Evolutionary conservation across 2,797 vertebrate species (phyloP).

Genomic region (Cuniculus paca): DNA sequence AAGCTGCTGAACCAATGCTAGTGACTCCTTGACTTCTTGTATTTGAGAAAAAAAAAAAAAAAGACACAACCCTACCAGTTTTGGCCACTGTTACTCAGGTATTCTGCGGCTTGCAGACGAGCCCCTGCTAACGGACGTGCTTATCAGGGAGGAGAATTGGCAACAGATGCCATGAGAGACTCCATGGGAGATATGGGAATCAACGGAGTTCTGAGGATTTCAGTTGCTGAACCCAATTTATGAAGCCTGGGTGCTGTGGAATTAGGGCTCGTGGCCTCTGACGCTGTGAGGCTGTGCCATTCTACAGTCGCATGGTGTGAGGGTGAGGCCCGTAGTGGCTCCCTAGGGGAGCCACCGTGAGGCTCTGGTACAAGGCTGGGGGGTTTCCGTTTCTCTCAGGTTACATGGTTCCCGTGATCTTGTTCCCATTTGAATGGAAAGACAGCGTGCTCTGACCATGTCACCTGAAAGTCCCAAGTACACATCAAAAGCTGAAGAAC

Average conservation of each 20-base stretch:
- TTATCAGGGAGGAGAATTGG: not conserved
- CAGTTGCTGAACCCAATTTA: not conserved
- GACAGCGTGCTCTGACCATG: not conserved
- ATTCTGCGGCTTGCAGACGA: not conserved
- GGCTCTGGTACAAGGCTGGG: not conserved
- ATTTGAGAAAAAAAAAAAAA: not conserved
- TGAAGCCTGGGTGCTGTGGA: not conserved
- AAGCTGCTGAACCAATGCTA: not conserved
- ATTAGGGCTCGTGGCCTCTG: not conserved
- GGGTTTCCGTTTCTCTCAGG: not conserved
- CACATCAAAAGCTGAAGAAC: not conserved
- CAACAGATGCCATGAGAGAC: not conserved
- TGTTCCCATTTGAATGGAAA: not conserved
- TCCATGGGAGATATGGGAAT: not conserved
- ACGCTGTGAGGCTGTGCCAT: not conserved
- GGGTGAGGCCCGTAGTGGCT: not conserved
- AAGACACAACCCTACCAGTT: not conserved
- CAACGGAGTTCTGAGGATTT: not conserved
- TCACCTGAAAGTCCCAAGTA: not conserved
- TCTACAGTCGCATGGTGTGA: fast-evolving
- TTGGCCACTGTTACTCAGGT: not conserved
- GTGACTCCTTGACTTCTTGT: not conserved
- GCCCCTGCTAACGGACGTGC: not conserved
- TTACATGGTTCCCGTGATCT: not conserved
- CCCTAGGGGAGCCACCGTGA: not conserved